phyloP scores from a whole-genome alignment of 1,140 invertebrate species.

The Drosophila paulistorum region DNA sequence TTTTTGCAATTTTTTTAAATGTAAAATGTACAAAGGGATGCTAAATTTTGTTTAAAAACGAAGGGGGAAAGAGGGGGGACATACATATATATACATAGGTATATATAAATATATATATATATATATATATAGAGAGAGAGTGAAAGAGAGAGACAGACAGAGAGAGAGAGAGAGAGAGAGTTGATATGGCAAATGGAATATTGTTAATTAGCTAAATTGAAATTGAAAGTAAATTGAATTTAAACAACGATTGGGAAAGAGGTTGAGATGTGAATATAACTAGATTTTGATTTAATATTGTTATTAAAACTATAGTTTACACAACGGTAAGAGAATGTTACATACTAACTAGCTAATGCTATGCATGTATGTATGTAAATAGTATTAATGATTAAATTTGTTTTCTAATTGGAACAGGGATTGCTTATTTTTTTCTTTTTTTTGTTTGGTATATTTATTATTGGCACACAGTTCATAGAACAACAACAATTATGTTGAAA shows the following conservation, averaged over 20 bases:
- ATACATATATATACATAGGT: no score
- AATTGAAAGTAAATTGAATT: constrained; percentile 16
- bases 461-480: constrained; percentile 51
- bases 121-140: no score
- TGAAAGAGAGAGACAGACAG: no score
- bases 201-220: no score
- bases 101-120: no score
- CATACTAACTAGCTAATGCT: constrained; percentile 47
- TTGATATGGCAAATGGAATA: constrained; percentile 8
- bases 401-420: constrained; percentile 7
- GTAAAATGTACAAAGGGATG: constrained; percentile 27
- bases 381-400: background rate
- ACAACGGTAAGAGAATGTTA: constrained; percentile 38
- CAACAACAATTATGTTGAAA: constrained; percentile 74
- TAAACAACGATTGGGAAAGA: constrained; percentile 3
- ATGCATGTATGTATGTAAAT: background rate
- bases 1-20: constrained; percentile 29
- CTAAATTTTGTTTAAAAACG: no score
- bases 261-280: background rate
- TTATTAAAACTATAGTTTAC: constrained; percentile 42
- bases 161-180: background rate
- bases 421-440: constrained; percentile 16
- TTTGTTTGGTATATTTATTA: background rate
- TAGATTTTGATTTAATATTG: constrained; percentile 1
- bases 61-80: background rate